Percentiles rank a stretch among this genome's conserved stretches.
Conservation (phyloP, 2,797 vertebrate genomes). For the Sebastes paucispinis region DNA sequence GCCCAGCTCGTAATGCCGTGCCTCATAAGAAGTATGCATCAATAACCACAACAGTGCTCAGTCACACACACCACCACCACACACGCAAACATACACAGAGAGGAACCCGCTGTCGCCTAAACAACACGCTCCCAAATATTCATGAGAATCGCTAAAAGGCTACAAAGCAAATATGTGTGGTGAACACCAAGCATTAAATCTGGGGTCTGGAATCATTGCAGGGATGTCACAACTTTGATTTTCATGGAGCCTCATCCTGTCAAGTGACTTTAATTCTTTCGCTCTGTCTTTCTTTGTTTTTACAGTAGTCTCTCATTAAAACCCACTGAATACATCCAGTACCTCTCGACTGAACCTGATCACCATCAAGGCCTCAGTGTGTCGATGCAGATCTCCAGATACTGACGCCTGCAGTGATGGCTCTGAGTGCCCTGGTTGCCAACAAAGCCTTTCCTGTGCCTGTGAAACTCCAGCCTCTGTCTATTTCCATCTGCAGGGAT, state of each 20-base stretch:
- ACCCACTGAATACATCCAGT: conserved; percentile 27
- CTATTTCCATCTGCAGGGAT: conserved; percentile 69
- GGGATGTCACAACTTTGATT: conserved; percentile 69
- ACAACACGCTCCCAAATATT: conserved; percentile 72
- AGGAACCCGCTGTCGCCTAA: conserved; percentile 68
- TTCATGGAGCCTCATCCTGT: conserved; percentile 50
- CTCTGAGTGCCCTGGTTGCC: conserved; percentile 18
- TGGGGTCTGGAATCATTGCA: conserved; percentile 59
- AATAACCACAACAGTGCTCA: conserved; percentile 70
- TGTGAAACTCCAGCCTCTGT: conserved; percentile 69
- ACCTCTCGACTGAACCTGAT: conserved; percentile 14
- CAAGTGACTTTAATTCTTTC: conserved; percentile 49
- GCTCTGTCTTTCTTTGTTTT: conserved; percentile 22
- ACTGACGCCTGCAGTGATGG: conserved; percentile 35
- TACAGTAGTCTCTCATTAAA: conserved; percentile 53
- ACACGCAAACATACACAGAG: conserved; percentile 61
- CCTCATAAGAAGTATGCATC: conserved; percentile 73
- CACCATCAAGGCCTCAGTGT: not conserved
- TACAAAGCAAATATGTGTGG: conserved; percentile 81
- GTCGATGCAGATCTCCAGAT: conserved; percentile 34
- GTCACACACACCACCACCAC: conserved; percentile 29
- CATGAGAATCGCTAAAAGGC: conserved; percentile 60
- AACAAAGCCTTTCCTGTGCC: conserved; percentile 62
- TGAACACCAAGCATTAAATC: conserved; percentile 69
- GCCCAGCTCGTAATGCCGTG: conserved; percentile 67